These are phyloP conservation scores for Glaucomys volans DNA, from an alignment of 2,113 vertebrate genomes.

Conservation along the genomic window DNA sequence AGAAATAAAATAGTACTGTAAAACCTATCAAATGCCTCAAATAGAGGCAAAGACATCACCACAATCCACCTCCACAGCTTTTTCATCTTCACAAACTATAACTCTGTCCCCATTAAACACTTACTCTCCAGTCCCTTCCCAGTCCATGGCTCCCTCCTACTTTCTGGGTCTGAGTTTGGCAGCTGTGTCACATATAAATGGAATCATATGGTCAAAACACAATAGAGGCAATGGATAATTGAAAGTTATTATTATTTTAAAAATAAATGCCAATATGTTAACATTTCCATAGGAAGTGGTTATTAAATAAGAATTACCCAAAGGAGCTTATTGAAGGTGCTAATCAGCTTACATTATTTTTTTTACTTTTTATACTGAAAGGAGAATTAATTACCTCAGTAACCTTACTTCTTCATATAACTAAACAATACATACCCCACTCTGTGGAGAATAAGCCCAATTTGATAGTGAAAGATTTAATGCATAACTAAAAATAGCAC, in stretches of 20 bases:
- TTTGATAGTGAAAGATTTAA: conserved; percentile 72
- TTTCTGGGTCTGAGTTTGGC: too few species aligned
- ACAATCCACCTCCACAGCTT: too few species aligned
- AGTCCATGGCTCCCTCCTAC: too few species aligned
- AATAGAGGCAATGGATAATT: conserved; percentile 29
- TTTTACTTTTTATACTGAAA: conserved; percentile 58
- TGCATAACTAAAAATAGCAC: conserved; percentile 72
- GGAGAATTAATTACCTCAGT: conserved; percentile 72
- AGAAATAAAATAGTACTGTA: background rate
- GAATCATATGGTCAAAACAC: too few species aligned
- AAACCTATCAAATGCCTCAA: conserved; percentile 53
- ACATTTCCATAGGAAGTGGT: conserved; percentile 57
- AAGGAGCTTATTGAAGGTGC: conserved; percentile 50
- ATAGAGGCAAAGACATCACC: background rate
- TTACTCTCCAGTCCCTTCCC: too few species aligned
- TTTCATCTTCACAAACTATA: too few species aligned
- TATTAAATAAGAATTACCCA: conserved; percentile 53
- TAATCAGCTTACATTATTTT: conserved; percentile 72
- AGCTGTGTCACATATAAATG: too few species aligned
- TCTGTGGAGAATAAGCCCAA: conserved; percentile 72
- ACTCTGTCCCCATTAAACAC: too few species aligned
- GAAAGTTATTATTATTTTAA: conserved; percentile 58
- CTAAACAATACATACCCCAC: conserved; percentile 69
- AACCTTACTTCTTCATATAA: conserved; percentile 59
- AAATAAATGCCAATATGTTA: conserved; percentile 53